Base-by-base conservation (phyloP, 2,888 invertebrate species). In the Rapana venosa region DNA sequence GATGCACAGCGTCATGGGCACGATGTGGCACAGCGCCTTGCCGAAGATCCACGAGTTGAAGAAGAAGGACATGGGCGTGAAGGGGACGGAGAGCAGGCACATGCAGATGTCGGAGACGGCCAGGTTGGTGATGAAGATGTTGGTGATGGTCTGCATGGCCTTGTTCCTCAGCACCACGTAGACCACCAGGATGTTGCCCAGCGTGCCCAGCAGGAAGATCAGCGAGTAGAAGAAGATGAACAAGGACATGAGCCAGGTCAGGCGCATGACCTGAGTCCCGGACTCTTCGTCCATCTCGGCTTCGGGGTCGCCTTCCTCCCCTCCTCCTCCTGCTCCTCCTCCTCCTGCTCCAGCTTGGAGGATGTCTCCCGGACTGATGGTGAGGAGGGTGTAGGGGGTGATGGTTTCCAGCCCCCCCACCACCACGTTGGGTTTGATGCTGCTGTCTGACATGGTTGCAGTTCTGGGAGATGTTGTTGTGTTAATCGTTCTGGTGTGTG, bases 131-230 rank as follows among this genome's bases (percentile, higher is more conserved):
- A 99, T 99, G 96, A 99, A 99, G 88, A 99, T 97, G 96, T 99
- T 99, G 6, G 99, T 99, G 74, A 99, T 99, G 0, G 99, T 99
- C 96, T 99, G 99, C 99, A 99, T 99, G 58, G 98, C 98, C 93
- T 97, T 98, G 96, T 99, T 99, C 61, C 98, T 97, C 74, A 98
- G 97, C 15, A 99, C 99, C n/a, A 99, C 99, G 95, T 98, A 99
- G 95, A 98, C 98, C 36, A 99, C 99, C 32, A 99, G 96, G 20
- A 94, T 93, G 91, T 96, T 96, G 0, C 96, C 96, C 58, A 94
- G 94, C 26, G 96, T 92, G 4, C 99, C 99, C 83, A 98, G 97
- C 0, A 98, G 97, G 96, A 99, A 99, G 90, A 98, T 98, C 17
- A 97, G 96, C 2, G 97, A 97, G 96, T 98, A 98, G 61, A 98